phyloP scores from a whole-genome alignment of 2,888 invertebrate species.

The Hirtodrosophila histrioides region DNA sequence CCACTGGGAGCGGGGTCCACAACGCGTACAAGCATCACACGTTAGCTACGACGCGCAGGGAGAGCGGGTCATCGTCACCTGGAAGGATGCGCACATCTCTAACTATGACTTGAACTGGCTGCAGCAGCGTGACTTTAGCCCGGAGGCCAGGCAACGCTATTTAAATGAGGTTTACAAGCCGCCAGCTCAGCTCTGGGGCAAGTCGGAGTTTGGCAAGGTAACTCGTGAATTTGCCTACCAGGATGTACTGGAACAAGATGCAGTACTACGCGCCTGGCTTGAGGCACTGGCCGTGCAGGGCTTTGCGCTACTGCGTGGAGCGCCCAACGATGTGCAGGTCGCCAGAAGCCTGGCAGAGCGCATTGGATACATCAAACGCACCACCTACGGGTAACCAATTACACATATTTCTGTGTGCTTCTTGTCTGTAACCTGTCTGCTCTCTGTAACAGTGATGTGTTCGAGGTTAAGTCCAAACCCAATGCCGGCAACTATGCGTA shows the following conservation, averaged over 20 bases:
- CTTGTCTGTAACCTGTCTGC: background rate
- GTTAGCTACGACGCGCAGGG: conserved; percentile 46
- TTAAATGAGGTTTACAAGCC: conserved; percentile 86
- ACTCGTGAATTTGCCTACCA: conserved; percentile 86
- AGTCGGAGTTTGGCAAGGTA: conserved; percentile 85
- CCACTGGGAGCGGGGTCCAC: conserved; percentile 85
- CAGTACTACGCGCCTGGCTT: conserved; percentile 86
- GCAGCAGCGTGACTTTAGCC: conserved; percentile 86
- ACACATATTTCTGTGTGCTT: conserved; percentile 3
- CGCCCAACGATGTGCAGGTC: conserved; percentile 86
- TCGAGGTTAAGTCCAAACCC: conserved; percentile 87
- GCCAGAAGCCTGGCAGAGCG: conserved; percentile 86
- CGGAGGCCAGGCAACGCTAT: conserved; percentile 85
- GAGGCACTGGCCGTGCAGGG: conserved; percentile 87
- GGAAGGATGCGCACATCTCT: conserved; percentile 88
- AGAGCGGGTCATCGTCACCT: conserved; percentile 83
- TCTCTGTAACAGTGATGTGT: conserved; percentile 85
- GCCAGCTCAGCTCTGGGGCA: conserved; percentile 85
- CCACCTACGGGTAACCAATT: conserved; percentile 88
- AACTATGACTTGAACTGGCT: conserved; percentile 87
- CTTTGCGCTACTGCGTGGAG: conserved; percentile 87
- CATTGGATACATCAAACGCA: conserved; percentile 88
- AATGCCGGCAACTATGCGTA: conserved; percentile 91
- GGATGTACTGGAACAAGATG: conserved; percentile 85
- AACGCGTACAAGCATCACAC: conserved; percentile 83